These are phyloP conservation scores for Merops nubicus DNA, from an alignment of 2,113 vertebrate genomes.

Conservation along the genomic window DNA sequence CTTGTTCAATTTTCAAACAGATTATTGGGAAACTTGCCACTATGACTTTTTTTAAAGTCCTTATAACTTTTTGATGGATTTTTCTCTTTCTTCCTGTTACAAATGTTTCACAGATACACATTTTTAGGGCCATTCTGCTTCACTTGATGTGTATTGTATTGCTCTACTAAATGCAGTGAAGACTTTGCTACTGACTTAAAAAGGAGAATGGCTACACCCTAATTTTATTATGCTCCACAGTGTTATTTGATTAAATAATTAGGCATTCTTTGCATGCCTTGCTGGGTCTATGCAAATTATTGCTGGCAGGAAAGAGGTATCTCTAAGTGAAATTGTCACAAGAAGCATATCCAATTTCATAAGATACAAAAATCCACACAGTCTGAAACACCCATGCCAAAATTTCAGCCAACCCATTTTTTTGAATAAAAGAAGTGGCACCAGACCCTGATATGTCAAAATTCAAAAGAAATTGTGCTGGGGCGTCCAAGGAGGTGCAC, in stretches of 20 bases:
- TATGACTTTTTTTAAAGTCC: background rate
- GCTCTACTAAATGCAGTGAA: background rate
- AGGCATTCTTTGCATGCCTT: background rate
- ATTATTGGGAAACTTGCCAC: background rate
- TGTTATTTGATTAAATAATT: background rate
- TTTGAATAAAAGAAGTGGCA: background rate
- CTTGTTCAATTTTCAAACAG: background rate
- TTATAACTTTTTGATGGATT: background rate
- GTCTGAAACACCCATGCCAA: background rate
- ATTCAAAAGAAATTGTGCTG: background rate
- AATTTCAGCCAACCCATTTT: background rate
- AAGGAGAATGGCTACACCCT: background rate
- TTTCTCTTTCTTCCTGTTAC: background rate
- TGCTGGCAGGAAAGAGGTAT: background rate
- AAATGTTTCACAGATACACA: background rate
- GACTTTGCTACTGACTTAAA: background rate
- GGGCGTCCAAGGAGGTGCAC: background rate
- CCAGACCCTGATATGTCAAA: background rate
- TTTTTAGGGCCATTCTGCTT: background rate
- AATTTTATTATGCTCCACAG: background rate
- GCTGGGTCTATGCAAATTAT: background rate
- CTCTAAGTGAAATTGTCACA: background rate
- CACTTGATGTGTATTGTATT: background rate
- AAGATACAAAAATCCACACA: background rate
- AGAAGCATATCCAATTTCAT: background rate